Evolutionary conservation across 1,140 invertebrate genomes (phyloP), one percentile per base, ranked within the genome.

Genomic region (Scylla paramamosain): DNA sequence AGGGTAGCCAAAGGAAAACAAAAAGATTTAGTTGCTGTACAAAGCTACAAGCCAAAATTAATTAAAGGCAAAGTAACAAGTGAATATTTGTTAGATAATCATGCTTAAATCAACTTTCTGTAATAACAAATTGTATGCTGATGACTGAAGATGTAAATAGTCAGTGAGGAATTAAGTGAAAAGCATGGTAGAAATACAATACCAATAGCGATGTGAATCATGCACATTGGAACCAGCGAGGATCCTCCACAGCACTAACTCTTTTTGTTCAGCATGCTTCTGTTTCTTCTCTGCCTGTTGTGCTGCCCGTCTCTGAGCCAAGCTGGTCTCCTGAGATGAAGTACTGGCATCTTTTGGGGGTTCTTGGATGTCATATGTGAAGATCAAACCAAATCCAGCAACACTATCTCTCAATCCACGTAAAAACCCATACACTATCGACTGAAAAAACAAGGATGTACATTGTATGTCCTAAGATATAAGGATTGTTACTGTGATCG

Each of bases 351-450:
- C 16, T 48, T 82, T 93, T 39, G 82, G 29, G 20, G 77, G 91
- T 31, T 32, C 89, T 39, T 96, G 92, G 12, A 52, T 90, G 89
- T 96, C 95, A 45, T 94, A 93, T 14, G 67, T 48, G 82, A 96
- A 96, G 91, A 96, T 94, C n/a, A 94, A 52, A 0, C 91, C 86
- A 84, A 92, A 94, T 32, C 95, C 95, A n/a, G 91, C 77, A 77
- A 96, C 2, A 89, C 95, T 96, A 92, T 96, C 93, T 45, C 59
- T 84, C 16, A 94, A 25, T 14, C 95, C 95, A 83, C 93, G 91
- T 83, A 92, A 92, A 84, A 96, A 90, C n/a, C 95, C 95, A 88
- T 86, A 32, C n/a, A 96, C 14, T 77, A 31, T 77, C 88, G 91
- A 87, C 94, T 32, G 29, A 31, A n/a, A 77, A 59, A 31, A 83